These are phyloP conservation scores for Strigamia transsilvanica DNA, from an alignment of 2,888 invertebrate species.

Conservation along the genomic window DNA sequence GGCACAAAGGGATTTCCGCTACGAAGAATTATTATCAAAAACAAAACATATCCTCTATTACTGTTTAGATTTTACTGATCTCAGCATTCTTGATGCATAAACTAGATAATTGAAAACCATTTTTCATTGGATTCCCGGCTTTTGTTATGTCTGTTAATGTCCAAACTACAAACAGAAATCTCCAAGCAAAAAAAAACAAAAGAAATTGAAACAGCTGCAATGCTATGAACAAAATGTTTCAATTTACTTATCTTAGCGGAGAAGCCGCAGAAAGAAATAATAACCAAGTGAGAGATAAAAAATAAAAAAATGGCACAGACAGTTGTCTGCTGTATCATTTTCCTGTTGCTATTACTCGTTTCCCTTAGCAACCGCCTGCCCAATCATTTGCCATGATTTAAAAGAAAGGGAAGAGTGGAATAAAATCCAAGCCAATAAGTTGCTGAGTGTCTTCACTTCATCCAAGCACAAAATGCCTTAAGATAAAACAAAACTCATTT, in stretches of 20 bases:
- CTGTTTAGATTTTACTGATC: no score
- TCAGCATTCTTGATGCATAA: no score
- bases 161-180: not conserved
- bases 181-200: not conserved
- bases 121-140: no score
- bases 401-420: slow-evolving; percentile 18
- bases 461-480: not conserved
- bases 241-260: slow-evolving; percentile 8
- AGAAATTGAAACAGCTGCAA: slow-evolving; percentile 23
- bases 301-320: slow-evolving; percentile 25
- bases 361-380: slow-evolving; percentile 29
- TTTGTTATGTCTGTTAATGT: not conserved
- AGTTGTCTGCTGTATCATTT: slow-evolving; percentile 44
- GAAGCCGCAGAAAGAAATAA: slow-evolving; percentile 9
- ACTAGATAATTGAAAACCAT: no score
- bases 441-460: slow-evolving; percentile 39
- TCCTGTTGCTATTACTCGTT: slow-evolving; percentile 40
- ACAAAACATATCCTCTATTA: no score
- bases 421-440: slow-evolving; percentile 37
- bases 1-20: no score
- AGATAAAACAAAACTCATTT: slow-evolving; percentile 14
- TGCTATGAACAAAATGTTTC: slow-evolving; percentile 3
- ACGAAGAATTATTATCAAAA: no score
- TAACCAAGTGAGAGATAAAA: slow-evolving; percentile 19
- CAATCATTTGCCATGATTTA: slow-evolving; percentile 36